Conservation (phyloP, 2,797 vertebrate genomes). For the Pagetopsis macropterus region DNA sequence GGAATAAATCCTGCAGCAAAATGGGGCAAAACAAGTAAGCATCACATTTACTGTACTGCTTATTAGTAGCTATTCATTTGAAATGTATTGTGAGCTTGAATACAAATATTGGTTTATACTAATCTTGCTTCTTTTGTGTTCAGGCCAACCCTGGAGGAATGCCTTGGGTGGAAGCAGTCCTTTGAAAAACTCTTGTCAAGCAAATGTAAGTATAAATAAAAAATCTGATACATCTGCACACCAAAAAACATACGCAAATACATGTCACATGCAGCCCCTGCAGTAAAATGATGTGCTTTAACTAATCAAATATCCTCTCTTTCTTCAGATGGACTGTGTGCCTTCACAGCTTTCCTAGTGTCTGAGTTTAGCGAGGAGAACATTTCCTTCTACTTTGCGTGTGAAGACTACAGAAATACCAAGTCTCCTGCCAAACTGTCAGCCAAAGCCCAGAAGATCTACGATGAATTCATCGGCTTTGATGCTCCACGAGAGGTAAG, state of each 20-base stretch:
- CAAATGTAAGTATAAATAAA: slow-evolving; percentile 88
- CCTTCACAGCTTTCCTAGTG: slow-evolving; percentile 93
- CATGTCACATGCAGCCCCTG: neutral
- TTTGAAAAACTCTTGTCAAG: slow-evolving; percentile 93
- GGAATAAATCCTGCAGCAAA: slow-evolving; percentile 76
- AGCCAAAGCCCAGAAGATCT: slow-evolving; percentile 92
- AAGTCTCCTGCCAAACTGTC: slow-evolving; percentile 87
- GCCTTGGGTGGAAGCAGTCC: slow-evolving; percentile 89
- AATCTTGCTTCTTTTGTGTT: slow-evolving; percentile 35
- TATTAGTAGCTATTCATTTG: accelerated
- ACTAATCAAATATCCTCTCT: slow-evolving; percentile 46
- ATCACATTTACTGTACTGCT: neutral
- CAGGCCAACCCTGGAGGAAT: slow-evolving; percentile 92
- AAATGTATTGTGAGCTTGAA: neutral
- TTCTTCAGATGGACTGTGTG: slow-evolving; percentile 90
- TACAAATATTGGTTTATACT: slow-evolving; percentile 8
- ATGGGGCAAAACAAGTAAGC: slow-evolving; percentile 81
- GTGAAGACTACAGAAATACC: slow-evolving; percentile 92
- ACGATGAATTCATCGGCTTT: slow-evolving; percentile 91
- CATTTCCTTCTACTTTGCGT: slow-evolving; percentile 96
- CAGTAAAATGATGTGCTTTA: neutral
- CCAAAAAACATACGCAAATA: neutral
- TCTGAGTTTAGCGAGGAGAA: slow-evolving; percentile 98
- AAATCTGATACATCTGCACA: neutral
- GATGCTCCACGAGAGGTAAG: slow-evolving; percentile 95